A percentile compares a stretch with the other conserved stretches of the same genome.
phyloP scores from a whole-genome alignment of 2,113 vertebrate genomes.

The Pseudorasbora parva region DNA sequence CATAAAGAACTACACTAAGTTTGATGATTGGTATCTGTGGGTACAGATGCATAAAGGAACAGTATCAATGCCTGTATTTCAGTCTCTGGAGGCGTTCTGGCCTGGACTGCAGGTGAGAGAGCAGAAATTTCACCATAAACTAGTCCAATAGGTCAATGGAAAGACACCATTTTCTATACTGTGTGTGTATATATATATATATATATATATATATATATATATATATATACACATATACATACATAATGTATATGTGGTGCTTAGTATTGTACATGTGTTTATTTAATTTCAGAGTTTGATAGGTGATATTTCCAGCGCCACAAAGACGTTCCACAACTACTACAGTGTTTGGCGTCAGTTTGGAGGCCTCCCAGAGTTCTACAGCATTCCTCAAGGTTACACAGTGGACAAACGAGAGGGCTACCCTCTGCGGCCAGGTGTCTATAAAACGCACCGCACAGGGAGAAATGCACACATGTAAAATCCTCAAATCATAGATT shows the following conservation, averaged over 20 bases:
- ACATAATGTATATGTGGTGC: not conserved
- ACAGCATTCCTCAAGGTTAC: constrained; percentile 97
- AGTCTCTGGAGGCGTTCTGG: constrained; percentile 97
- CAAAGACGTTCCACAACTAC: constrained; percentile 95
- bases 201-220: no score
- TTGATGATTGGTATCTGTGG: constrained; percentile 99
- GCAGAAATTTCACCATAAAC: not conserved
- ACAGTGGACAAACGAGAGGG: constrained; percentile 97
- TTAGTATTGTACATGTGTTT: not conserved
- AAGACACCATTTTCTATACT: no score
- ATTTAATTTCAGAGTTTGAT: constrained; percentile 82
- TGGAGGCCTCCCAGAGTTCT: constrained; percentile 96
- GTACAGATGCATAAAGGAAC: constrained; percentile 99
- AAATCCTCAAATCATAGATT: no score
- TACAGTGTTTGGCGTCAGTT: constrained; percentile 98
- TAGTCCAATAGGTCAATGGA: not conserved
- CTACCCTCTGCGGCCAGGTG: constrained; percentile 94
- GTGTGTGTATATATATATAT: no score
- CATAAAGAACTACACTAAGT: constrained; percentile 95
- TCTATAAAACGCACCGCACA: not conserved
- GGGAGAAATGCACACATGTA: no score
- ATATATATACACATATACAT: no score
- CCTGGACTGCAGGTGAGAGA: constrained; percentile 91
- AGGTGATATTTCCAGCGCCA: constrained; percentile 89
- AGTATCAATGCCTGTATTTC: constrained; percentile 97